phyloP scores from a whole-genome alignment of 2,113 vertebrate species.

The Dipodomys merriami region DNA sequence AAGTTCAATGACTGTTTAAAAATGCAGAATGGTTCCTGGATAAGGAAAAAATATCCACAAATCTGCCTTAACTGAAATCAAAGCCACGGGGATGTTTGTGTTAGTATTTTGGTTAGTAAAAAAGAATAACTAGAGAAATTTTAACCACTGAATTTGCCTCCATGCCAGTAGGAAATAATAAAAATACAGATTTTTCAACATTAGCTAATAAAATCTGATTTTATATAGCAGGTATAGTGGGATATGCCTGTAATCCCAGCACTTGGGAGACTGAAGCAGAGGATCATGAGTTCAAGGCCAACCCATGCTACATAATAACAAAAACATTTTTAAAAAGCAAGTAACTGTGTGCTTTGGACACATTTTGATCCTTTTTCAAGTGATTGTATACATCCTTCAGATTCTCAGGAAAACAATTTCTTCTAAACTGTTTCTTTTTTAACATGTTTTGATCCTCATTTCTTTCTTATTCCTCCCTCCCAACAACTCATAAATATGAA shows the following conservation, averaged over 20 bases:
- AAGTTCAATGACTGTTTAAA: background rate
- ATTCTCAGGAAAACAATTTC: slow-evolving; percentile 48
- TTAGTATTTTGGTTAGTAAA: slow-evolving; percentile 53
- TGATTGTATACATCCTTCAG: slow-evolving; percentile 37
- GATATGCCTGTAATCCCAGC: too few species aligned
- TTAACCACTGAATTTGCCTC: slow-evolving; percentile 39
- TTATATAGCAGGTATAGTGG: background rate
- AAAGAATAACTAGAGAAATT: slow-evolving; percentile 20
- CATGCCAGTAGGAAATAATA: slow-evolving; percentile 39
- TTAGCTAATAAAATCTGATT: slow-evolving; percentile 45
- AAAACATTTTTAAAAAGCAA: too few species aligned
- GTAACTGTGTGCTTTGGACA: slow-evolving; percentile 36
- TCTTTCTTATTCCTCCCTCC: slow-evolving; percentile 72
- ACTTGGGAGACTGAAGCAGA: too few species aligned
- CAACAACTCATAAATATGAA: slow-evolving; percentile 81
- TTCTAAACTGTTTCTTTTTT: slow-evolving; percentile 61
- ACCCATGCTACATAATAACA: too few species aligned
- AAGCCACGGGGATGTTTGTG: background rate
- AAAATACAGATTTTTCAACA: slow-evolving; percentile 27
- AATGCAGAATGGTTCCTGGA: slow-evolving; percentile 44
- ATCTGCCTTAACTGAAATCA: slow-evolving; percentile 45
- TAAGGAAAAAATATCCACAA: background rate
- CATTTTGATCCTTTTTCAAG: slow-evolving; percentile 13
- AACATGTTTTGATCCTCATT: slow-evolving; percentile 53
- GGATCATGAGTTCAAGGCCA: too few species aligned